Evolutionary conservation across 2,797 vertebrate genomes (phyloP).

Genomic region (Gallinago stenura): DNA sequence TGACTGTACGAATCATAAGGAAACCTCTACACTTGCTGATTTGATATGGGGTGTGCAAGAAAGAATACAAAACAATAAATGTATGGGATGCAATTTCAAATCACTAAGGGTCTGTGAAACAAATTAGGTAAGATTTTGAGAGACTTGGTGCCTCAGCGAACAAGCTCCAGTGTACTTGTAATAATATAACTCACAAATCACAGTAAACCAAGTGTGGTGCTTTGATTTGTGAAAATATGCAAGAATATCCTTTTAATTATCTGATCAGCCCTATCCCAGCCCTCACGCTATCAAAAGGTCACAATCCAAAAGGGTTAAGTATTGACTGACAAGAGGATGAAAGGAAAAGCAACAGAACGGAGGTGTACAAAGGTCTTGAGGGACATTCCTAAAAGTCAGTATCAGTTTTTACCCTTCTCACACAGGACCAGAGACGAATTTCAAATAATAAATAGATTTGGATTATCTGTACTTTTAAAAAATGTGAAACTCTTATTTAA

Average conservation of each 20-base stretch:
- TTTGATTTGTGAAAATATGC: slow-evolving; percentile 63
- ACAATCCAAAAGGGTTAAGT: slow-evolving; percentile 59
- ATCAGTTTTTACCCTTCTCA: slow-evolving; percentile 48
- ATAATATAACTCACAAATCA: slow-evolving; percentile 14
- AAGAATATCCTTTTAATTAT: slow-evolving; percentile 46
- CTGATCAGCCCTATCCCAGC: background rate
- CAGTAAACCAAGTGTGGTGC: background rate
- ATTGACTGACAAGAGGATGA: slow-evolving; percentile 66
- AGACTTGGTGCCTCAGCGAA: background rate
- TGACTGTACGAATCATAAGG: background rate
- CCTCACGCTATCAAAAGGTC: slow-evolving; percentile 5
- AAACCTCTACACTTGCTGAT: background rate
- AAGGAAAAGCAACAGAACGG: slow-evolving; percentile 49
- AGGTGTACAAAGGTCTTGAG: slow-evolving; percentile 56
- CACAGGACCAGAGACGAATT: slow-evolving; percentile 38
- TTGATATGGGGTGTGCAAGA: background rate
- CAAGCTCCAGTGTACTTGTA: background rate
- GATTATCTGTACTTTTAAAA: background rate
- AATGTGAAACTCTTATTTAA: slow-evolving; percentile 29
- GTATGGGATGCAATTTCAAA: background rate
- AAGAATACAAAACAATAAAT: background rate
- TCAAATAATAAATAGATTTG: slow-evolving; percentile 1
- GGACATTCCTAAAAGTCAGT: slow-evolving; percentile 58
- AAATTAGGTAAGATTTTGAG: background rate
- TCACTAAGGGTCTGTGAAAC: background rate